These are phyloP conservation scores for Tenthredo distinguenda DNA, from an alignment of 2,888 invertebrate species.

Conservation along the genomic window DNA sequence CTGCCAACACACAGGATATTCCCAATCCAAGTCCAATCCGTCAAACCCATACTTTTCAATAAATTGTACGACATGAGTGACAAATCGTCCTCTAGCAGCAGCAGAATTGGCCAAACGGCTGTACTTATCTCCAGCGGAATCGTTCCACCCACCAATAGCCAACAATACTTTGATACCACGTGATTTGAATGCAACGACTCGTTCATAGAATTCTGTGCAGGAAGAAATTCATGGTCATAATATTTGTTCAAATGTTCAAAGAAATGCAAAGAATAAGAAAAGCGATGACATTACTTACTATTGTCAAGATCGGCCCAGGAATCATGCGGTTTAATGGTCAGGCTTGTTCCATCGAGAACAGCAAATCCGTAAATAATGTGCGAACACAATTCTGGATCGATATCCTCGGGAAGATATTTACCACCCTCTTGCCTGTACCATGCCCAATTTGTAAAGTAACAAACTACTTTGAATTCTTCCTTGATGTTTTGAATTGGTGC, in stretches of 20 bases:
- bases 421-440: constrained; percentile 93
- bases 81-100: constrained; percentile 86
- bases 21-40: constrained; percentile 96
- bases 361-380: constrained; percentile 97
- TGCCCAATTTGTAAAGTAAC: constrained; percentile 97
- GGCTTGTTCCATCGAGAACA: constrained; percentile 87
- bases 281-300: constrained; percentile 80
- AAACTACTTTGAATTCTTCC: constrained; percentile 87
- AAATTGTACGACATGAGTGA: constrained; percentile 88
- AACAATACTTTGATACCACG: constrained; percentile 90
- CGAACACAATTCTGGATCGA: constrained; percentile 92
- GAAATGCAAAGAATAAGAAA: not conserved
- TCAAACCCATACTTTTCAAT: constrained; percentile 91
- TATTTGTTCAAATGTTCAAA: not conserved
- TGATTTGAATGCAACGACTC: constrained; percentile 87
- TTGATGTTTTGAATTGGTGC: constrained; percentile 56
- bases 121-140: constrained; percentile 94
- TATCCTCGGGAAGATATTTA: constrained; percentile 90
- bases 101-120: constrained; percentile 89
- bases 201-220: constrained; percentile 89
- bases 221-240: not conserved
- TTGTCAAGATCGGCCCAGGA: constrained; percentile 95
- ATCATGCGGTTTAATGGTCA: constrained; percentile 92
- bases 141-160: constrained; percentile 97
- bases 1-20: constrained; percentile 96